Evolutionary conservation across 2,113 vertebrate genomes (phyloP).

Genomic region (Alectura lathami): DNA sequence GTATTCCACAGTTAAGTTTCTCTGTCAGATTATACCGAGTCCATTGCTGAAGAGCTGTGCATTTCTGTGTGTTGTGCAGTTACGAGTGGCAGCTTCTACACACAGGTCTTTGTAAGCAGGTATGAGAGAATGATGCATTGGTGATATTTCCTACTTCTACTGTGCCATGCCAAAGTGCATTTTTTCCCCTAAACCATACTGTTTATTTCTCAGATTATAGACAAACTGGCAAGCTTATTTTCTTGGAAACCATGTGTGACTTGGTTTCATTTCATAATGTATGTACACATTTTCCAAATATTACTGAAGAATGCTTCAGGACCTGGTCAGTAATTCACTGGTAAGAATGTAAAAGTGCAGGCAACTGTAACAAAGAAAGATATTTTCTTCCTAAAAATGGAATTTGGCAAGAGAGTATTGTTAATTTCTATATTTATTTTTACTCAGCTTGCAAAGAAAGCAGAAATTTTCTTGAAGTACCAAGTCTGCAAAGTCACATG

Average conservation of each 20-base stretch:
- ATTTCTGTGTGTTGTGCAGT: slow-evolving; percentile 20
- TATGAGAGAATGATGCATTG: neutral
- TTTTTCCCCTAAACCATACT: neutral
- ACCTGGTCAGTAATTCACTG: neutral
- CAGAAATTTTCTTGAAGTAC: neutral
- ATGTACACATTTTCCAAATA: neutral
- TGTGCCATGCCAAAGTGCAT: neutral
- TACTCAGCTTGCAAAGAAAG: neutral
- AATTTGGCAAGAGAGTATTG: neutral
- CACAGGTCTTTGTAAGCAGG: neutral
- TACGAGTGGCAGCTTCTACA: neutral
- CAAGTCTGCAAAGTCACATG: neutral
- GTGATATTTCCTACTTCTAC: neutral
- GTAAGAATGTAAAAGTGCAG: slow-evolving; percentile 4
- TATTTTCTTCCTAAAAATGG: neutral
- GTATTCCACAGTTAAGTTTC: slow-evolving; percentile 14
- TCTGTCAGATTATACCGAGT: slow-evolving; percentile 4
- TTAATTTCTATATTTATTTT: slow-evolving; percentile 2
- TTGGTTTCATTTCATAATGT: neutral
- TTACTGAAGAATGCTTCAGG: neutral
- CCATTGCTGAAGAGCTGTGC: neutral
- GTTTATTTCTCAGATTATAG: neutral
- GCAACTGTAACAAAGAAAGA: slow-evolving; percentile 20
- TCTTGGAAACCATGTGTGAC: neutral
- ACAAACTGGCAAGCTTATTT: neutral